Evolutionary conservation across 2,113 vertebrate genomes (phyloP).

Genomic region (Indicator indicator): DNA sequence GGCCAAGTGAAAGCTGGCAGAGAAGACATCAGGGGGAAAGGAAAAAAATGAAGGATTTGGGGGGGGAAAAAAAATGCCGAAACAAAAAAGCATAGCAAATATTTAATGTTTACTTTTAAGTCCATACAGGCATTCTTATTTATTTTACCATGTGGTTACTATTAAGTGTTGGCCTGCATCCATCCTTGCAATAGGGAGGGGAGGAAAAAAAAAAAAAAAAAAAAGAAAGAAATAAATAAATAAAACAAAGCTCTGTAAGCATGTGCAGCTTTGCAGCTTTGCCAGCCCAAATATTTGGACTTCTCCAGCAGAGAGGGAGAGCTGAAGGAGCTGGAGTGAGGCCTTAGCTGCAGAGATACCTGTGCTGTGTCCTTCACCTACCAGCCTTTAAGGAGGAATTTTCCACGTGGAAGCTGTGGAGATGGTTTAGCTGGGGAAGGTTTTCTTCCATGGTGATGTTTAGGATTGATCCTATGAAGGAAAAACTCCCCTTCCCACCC

Average conservation of each 20-base stretch:
- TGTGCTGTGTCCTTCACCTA: not conserved
- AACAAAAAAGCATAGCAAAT: conserved; percentile 35
- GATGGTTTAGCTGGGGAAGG: accelerated
- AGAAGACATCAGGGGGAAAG: not conserved
- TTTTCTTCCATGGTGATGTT: not conserved
- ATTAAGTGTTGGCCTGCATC: conserved; percentile 60
- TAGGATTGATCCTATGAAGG: not conserved
- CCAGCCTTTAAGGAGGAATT: not conserved
- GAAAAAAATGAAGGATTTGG: too few species aligned
- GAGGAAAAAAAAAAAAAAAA: not conserved
- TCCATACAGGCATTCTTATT: conserved; percentile 58
- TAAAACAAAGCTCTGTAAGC: not conserved
- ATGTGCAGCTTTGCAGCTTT: conserved; percentile 48
- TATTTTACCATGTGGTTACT: conserved; percentile 70
- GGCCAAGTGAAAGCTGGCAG: conserved; percentile 38
- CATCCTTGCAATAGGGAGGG: not conserved
- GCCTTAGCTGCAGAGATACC: not conserved
- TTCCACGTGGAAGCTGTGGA: not conserved
- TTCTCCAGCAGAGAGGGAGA: not conserved
- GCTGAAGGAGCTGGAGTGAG: not conserved
- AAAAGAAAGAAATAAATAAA: not conserved
- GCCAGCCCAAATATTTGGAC: conserved; percentile 66
- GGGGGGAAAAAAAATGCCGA: too few species aligned
- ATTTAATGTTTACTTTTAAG: conserved; percentile 62
- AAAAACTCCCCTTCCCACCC: not conserved